Base-by-base conservation (phyloP, 2,797 vertebrate genomes). In the Oryzias sinensis region DNA sequence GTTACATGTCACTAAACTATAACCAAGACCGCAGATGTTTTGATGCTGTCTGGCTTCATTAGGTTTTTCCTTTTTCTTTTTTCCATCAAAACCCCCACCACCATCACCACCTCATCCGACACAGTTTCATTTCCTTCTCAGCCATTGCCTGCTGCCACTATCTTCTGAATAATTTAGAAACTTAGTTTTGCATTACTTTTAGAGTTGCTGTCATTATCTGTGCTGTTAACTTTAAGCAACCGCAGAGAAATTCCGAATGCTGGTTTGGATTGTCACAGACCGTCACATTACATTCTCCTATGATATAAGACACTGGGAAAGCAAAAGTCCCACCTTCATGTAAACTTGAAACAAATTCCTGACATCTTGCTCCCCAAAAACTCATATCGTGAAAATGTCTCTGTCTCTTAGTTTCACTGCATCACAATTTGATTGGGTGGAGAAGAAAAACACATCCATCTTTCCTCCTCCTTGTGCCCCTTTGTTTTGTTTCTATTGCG, bases 401-500 rank as follows among this genome's bases (percentile, higher is more conserved):
- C 13, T 33, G 44, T 65, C 33, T 33, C 29, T 33, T 33, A 33
- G 33, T 33, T 33, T 33, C 33, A 33, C 33, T 33, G 33, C 33
- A 33, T 33, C 33, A 33, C 33, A 33, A 33, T 33, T 33, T 33
- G 33, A 33, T 33, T 0, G 11, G 33, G 33, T 33, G 33, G 8
- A 33, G 33, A 33, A 33, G 33, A 33, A 33, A 43, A 14, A 13
- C 59, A 29, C 27, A 50, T 72, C 57, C 33, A 33, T 33, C 33
- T 33, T 33, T 33, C 33, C 33, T 33, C 33, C 33, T 52, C 53
- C 49, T 53, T 49, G 46, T 48, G 50, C 62, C 62, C n/a, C 53
- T 54, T 40, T 56, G 53, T 47, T 41, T 56, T 17, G 49, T 47
- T 51, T 57, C 52, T 75, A 52, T 65, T 53, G 74, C 61, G 60